Base-by-base conservation (phyloP, 2,797 vertebrate genomes). In the Avahi laniger region DNA sequence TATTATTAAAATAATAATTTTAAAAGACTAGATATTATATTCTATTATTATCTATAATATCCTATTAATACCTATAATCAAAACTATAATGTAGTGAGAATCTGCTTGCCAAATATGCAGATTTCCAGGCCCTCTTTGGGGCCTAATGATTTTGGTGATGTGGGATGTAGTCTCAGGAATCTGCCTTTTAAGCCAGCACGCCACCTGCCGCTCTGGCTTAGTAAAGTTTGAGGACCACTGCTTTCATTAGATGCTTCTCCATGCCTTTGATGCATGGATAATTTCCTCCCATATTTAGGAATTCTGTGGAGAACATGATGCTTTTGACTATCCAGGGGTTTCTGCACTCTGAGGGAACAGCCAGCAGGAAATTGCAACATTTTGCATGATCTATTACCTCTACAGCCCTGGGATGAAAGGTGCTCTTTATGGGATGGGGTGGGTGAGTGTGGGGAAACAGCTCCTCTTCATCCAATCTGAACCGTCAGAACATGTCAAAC, bases 401-500 rank as follows among this genome's bases (percentile, higher is more conserved):
- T 17, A 15, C 26, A 79, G 94, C 54, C 35, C 0, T n/a, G 11
- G 69, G 33, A 61, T 81, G 69, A 79, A 95, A 69, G 43, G 46
- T 2, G 4, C 11, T 13, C 4, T 43, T 70, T 79, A 93, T 33
- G 65, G 91, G 81, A 1, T 13, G 76, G 83, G 79, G 50, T 3
- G 35, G 67, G 89, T 41, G 20, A 89, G 48, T 4, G 2, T 48
- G 95, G 89, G 0, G 0, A 1, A 70, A 0, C 28, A 90, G n/a
- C 61, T 95, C 65, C 7, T 13, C 81, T 97, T 78, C 96, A 95
- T 89, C 75, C 96, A 54, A 43, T 97, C 91, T 69, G 80, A 97
- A 93, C 78, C 20, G 0, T 97, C 96, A 97, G 97, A 95, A 95
- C 85, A 12, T 87, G 97, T 98, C 98, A 98, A 97, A 98, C 0